phyloP scores from a whole-genome alignment of 2,797 vertebrate genomes.

The Gallirallus australis region DNA sequence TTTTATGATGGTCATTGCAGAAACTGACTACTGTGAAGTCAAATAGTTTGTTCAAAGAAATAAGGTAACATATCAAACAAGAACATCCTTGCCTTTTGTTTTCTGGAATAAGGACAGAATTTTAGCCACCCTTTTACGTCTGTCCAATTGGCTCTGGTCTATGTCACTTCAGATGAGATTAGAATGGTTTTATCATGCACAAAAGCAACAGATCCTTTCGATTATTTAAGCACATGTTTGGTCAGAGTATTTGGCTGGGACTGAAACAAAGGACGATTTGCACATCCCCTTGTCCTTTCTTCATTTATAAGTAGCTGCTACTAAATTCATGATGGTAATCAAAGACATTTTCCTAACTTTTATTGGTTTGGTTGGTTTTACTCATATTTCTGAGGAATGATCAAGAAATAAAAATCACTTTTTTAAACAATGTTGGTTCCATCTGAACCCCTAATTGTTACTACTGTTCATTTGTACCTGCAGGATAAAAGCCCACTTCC shows the following conservation, averaged over 20 bases:
- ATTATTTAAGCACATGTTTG: background rate
- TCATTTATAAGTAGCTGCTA: background rate
- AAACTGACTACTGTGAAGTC: background rate
- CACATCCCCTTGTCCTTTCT: background rate
- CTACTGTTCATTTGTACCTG: background rate
- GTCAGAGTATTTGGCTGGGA: background rate
- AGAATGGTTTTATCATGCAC: background rate
- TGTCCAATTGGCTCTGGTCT: background rate
- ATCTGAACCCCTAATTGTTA: background rate
- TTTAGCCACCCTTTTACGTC: background rate
- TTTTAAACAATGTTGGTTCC: background rate
- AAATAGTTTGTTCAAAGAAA: background rate
- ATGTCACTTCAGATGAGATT: background rate
- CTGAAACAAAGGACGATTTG: background rate
- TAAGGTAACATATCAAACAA: background rate
- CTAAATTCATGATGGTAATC: background rate
- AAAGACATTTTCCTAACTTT: background rate
- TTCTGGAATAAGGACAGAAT: background rate
- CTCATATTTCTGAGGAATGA: background rate
- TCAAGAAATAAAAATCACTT: background rate
- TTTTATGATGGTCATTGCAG: background rate
- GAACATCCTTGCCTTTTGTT: background rate
- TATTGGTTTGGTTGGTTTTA: background rate
- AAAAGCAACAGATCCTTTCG: background rate
- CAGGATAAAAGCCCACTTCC: background rate